phyloP scores from a whole-genome alignment of 2,888 invertebrate genomes.

The Drosophila mimetica region DNA sequence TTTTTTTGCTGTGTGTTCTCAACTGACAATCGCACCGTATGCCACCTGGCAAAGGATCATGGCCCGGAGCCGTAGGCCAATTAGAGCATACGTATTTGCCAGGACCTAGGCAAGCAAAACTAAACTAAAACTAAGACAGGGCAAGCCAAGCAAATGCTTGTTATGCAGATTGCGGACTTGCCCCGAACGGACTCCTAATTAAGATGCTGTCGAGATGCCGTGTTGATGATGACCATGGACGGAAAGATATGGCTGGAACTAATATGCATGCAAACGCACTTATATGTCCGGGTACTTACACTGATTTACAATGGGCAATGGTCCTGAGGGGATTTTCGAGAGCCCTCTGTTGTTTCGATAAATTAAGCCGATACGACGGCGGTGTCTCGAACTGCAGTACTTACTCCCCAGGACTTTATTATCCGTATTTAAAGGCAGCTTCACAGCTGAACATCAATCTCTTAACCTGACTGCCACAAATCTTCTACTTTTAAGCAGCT shows the following conservation, averaged over 20 bases:
- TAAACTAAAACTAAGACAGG: constrained; percentile 22
- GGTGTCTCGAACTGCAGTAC: neutral
- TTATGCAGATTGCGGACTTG: constrained; percentile 57
- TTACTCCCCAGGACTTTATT: constrained; percentile 9
- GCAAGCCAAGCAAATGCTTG: constrained; percentile 47
- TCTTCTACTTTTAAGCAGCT: constrained; percentile 38
- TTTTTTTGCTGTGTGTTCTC: neutral
- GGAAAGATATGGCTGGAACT: constrained; percentile 32
- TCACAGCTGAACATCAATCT: constrained; percentile 2
- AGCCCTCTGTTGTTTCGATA: constrained; percentile 22
- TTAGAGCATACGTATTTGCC: constrained; percentile 41
- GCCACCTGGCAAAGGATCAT: constrained; percentile 29
- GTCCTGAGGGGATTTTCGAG: constrained; percentile 6
- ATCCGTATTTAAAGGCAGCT: constrained; percentile 24
- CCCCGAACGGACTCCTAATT: constrained; percentile 67
- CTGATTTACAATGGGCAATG: constrained; percentile 30
- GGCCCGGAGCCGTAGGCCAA: constrained; percentile 32
- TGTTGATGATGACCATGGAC: constrained; percentile 33
- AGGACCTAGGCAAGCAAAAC: constrained; percentile 19
- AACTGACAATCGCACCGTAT: constrained; percentile 1
- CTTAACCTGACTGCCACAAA: constrained; percentile 19
- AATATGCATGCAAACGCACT: constrained; percentile 33
- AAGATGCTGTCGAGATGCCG: constrained; percentile 70
- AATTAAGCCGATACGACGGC: constrained; percentile 27
- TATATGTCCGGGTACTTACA: constrained; percentile 16